These are phyloP conservation scores for Carposina sasakii DNA, from an alignment of 1,140 invertebrate species.

Conservation along the genomic window DNA sequence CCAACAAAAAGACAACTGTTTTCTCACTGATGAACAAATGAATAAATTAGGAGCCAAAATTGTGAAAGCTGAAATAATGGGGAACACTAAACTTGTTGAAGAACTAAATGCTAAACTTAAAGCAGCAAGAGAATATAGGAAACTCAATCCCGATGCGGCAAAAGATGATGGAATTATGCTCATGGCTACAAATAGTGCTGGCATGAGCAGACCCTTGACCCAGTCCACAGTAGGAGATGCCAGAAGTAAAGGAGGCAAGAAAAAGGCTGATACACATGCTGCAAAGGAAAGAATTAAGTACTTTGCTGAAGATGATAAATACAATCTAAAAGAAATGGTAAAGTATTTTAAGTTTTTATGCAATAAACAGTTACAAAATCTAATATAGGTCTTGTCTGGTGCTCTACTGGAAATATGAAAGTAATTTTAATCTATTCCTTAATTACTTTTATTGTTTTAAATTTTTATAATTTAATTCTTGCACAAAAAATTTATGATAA, in stretches of 20 bases:
- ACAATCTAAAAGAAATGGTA: constrained; percentile 90
- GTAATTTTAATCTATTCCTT: no score
- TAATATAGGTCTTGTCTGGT: no score
- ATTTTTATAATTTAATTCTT: no score
- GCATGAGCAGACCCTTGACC: constrained; percentile 75
- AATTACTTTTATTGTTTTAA: no score
- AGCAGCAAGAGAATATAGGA: constrained; percentile 75
- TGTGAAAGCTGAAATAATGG: constrained; percentile 92
- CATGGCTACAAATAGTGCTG: constrained; percentile 80
- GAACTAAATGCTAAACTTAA: constrained; percentile 85
- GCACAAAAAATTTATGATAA: no score
- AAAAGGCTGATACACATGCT: constrained; percentile 82
- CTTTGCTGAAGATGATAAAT: constrained; percentile 93
- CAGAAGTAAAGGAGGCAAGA: constrained; percentile 65
- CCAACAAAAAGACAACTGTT: constrained; percentile 34
- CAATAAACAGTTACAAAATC: no score
- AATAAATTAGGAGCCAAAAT: constrained; percentile 91
- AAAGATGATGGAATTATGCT: constrained; percentile 79
- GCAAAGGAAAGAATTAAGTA: constrained; percentile 84
- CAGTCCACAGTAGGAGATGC: constrained; percentile 52
- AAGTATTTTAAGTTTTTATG: no score
- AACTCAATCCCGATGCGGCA: constrained; percentile 57
- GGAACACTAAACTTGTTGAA: constrained; percentile 79
- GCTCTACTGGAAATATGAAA: no score
- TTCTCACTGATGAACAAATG: constrained; percentile 85